A percentile compares a stretch with the other conserved stretches of the same genome.
phyloP scores from a whole-genome alignment of 2,797 vertebrate species.

The Sebastes nivosus region DNA sequence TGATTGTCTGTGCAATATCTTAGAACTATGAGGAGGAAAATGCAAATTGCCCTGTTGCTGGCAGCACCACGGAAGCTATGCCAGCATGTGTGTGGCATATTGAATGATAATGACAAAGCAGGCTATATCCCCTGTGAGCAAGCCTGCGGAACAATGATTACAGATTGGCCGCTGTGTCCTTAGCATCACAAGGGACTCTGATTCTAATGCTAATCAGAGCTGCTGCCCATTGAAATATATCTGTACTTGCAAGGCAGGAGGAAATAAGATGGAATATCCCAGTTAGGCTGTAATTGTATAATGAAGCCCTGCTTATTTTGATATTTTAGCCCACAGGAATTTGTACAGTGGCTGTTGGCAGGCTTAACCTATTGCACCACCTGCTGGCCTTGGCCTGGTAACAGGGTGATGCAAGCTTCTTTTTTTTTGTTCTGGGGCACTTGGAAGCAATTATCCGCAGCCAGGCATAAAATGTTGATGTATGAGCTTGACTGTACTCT shows the following conservation, averaged over 20 bases:
- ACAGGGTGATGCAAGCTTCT: not conserved
- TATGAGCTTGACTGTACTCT: slow-evolving; percentile 8
- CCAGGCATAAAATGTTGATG: not conserved
- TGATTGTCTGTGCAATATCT: slow-evolving; percentile 52
- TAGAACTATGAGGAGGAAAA: slow-evolving; percentile 38
- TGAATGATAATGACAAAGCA: slow-evolving; percentile 72
- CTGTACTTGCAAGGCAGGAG: slow-evolving; percentile 41
- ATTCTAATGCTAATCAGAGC: slow-evolving; percentile 77
- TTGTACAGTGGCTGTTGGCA: not conserved
- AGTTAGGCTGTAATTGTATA: slow-evolving; percentile 33
- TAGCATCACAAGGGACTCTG: slow-evolving; percentile 52
- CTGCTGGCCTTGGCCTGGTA: slow-evolving; percentile 53
- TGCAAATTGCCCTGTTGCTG: slow-evolving; percentile 60
- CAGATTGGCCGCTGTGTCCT: slow-evolving; percentile 68
- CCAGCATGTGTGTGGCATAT: slow-evolving; percentile 63
- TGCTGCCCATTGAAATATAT: slow-evolving; percentile 59
- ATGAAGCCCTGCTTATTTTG: slow-evolving; percentile 34
- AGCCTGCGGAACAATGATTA: slow-evolving; percentile 78
- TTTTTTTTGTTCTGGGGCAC: not conserved
- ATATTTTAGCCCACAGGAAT: slow-evolving; percentile 30
- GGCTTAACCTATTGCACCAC: slow-evolving; percentile 58
- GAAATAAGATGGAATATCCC: slow-evolving; percentile 53
- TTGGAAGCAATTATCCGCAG: slow-evolving; percentile 14
- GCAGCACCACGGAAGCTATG: slow-evolving; percentile 29
- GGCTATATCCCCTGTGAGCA: slow-evolving; percentile 61